Percentiles rank a stretch among this genome's conserved stretches.
Conservation (phyloP, 2,888 invertebrate genomes). For the Ichneumoninae sp. region DNA sequence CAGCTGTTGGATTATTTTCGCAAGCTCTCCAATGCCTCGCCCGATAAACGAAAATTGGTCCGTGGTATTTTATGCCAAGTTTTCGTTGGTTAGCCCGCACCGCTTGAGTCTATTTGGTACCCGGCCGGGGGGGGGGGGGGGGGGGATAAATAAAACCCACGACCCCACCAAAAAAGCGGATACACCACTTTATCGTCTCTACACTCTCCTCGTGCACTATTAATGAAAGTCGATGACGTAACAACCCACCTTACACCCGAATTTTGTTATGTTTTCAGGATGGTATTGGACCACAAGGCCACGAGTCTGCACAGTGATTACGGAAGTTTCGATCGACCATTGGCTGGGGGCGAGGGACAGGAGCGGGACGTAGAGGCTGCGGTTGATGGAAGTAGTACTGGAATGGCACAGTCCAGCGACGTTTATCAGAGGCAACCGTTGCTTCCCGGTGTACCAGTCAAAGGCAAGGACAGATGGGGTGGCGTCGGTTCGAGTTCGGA, state of each 20-base stretch:
- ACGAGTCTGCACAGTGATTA: conserved; percentile 86
- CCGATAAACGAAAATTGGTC: conserved; percentile 1
- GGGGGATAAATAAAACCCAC: too few relatives aligned
- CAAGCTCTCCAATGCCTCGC: neutral
- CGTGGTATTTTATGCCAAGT: neutral
- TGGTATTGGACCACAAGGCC: conserved; percentile 88
- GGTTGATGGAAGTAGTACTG: conserved; percentile 83
- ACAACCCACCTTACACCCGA: conserved; percentile 4
- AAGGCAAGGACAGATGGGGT: conserved; percentile 85
- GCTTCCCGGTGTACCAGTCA: conserved; percentile 84
- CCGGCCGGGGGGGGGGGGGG: neutral
- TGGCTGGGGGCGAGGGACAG: conserved; percentile 79
- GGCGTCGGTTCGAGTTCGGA: conserved; percentile 83
- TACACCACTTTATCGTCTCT: conserved; percentile 21
- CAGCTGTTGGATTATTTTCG: conserved; percentile 20
- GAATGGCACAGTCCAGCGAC: conserved; percentile 85
- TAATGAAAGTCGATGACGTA: conserved; percentile 16
- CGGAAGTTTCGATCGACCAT: conserved; percentile 87
- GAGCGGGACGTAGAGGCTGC: conserved; percentile 83
- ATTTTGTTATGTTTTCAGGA: conserved; percentile 84
- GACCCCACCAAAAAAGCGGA: too few relatives aligned
- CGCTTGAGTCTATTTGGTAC: conserved; percentile 9
- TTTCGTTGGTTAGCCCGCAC: conserved; percentile 5
- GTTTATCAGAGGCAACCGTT: conserved; percentile 88
- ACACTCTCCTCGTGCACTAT: neutral